A percentile compares a stretch with the other conserved stretches of the same genome.
phyloP scores from a whole-genome alignment of 1,140 invertebrate species.

The Heliconius eleuchia region DNA sequence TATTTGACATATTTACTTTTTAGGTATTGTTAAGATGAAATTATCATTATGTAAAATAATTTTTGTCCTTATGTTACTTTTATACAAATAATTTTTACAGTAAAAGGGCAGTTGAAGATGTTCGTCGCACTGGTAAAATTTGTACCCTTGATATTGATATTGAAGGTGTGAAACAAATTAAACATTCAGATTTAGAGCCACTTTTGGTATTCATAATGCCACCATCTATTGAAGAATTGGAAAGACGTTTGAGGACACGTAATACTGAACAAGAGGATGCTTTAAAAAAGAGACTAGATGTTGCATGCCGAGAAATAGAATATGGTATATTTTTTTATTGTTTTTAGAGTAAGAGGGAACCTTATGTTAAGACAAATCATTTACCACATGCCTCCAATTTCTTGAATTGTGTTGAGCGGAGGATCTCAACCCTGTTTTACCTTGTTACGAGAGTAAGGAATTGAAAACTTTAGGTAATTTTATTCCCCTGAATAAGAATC shows the following conservation, averaged over 20 bases:
- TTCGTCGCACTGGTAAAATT: constrained; percentile 90
- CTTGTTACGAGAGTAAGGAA: too few species aligned
- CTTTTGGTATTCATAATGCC: constrained; percentile 96
- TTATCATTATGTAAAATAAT: constrained; percentile 5
- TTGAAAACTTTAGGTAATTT: too few species aligned
- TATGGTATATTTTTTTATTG: constrained; percentile 84
- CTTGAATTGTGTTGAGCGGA: too few species aligned
- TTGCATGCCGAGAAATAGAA: constrained; percentile 90
- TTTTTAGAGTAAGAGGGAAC: too few species aligned
- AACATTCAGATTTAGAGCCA: constrained; percentile 91
- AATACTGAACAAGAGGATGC: constrained; percentile 96
- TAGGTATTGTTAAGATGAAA: not conserved
- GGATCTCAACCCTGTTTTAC: too few species aligned
- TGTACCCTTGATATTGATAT: constrained; percentile 98
- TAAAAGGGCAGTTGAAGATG: constrained; percentile 92
- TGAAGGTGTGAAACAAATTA: constrained; percentile 95
- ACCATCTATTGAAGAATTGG: constrained; percentile 90
- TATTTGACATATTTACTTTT: not conserved
- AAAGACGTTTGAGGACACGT: constrained; percentile 88
- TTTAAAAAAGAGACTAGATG: constrained; percentile 87
- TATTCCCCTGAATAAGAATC: too few species aligned
- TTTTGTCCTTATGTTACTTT: constrained; percentile 20
- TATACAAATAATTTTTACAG: constrained; percentile 76
- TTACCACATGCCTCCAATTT: not conserved
- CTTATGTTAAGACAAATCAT: too few species aligned